Base-by-base conservation (phyloP, 2,888 invertebrate genomes). In the Amiota communis region DNA sequence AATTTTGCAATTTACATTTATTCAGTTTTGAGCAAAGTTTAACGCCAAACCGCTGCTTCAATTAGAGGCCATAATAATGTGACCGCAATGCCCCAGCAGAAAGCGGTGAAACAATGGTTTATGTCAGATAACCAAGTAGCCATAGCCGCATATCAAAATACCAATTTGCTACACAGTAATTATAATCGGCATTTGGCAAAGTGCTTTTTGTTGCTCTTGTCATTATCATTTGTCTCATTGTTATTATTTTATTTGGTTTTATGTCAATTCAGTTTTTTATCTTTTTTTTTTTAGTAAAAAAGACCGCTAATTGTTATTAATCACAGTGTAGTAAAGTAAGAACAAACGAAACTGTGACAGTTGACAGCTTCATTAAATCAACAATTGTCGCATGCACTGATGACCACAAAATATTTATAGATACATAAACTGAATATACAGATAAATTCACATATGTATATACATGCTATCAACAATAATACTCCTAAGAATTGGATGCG, bases 371-470 rank as follows among this genome's bases (percentile, higher is more conserved):
- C 72, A 68, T 75, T 82, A 72, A 80, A 78, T 77, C 77, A 74
- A 73, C 76, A 80, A 86, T 81, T 84, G 80, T 81, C 77, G 70
- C 75, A 72, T 85, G 82, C 81, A 75, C 84, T 79, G 75, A 80
- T 80, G 84, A 79, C 82, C 82, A 70, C 82, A 80, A 51, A 72
- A 67, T 68, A 74, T 36, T 36, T 36, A 70, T 77, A 70, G 64
- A 74, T 71, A 56, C 67, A 76, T 72, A 72, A 36, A 36, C 36
- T 36, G 0, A 36, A 36, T 64, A 51, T 65, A 47, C 11, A 20
- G 71, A 53, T 53, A 10, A 59, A 65, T 63, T 2, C 23, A 23
- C 23, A 3, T 23, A 23, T 23, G 3, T 23, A 23, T 23, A 3
- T 23, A 2, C 3, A 36, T 36, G 6, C 36, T 36, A 36, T 36